Base-by-base conservation (phyloP, 2,888 invertebrate genomes). In the Orthosia incerta region DNA sequence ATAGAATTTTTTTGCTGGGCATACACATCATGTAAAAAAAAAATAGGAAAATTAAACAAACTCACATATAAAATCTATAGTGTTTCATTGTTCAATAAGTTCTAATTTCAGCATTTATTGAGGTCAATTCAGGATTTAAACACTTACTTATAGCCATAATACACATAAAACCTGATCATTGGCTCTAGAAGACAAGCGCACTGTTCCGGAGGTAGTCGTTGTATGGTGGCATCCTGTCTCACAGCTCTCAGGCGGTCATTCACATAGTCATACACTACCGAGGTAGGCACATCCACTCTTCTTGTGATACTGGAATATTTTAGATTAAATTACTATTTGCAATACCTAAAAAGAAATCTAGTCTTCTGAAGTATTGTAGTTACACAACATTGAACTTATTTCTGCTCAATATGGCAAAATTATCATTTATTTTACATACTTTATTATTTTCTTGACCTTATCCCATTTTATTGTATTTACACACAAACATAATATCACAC, bases 181-280 rank as follows among this genome's bases (percentile, higher is more conserved):
- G 97, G 97, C 88, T 98, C 98, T n/a, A 98, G 94, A 70, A 98
- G 95, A 23, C 91, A 87, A 12, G 97, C 96, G 68, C 97, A 97
- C 46, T 97, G 91, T 0, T 91, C 83, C 2, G 96, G 94, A 5
- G 95, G 90, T 2, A 98, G 90, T 74, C 97, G 96, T 91, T 98
- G 98, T 81, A 98, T 97, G 0, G 97, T 97, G 93, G 98, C 96
- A 89, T 98, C 98, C 91, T 98, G 98, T 53, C 98, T 94, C 7
- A 98, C 97, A 0, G 98, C 97, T 86, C 98, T 94, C 73, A 98
- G 93, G 20, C 98, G 97, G 90, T 98, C 98, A 88, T 97, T 97
- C 65, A 98, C 95, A 93, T 98, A 98, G 91, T 98, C 97, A 89
- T 98, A 98, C 60, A 97, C 93, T 1, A 96, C 89, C 66, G 93